These are phyloP conservation scores for Temnothorax ravouxi DNA, from an alignment of 2,888 invertebrate species.

Conservation along the genomic window DNA sequence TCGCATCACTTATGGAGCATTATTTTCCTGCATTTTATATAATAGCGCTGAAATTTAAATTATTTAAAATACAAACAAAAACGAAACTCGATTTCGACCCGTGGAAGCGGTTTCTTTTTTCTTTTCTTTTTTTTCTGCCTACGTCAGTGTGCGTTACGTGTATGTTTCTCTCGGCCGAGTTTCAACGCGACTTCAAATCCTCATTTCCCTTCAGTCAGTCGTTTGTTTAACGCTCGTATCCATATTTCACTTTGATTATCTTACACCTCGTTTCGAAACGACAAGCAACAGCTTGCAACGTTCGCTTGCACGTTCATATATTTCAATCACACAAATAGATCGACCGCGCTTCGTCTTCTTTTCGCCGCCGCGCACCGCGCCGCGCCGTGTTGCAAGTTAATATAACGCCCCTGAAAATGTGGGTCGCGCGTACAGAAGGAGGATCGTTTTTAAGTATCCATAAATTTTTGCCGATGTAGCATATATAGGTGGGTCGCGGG, in stretches of 20 bases:
- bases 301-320: constrained; percentile 37
- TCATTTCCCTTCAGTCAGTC: constrained; percentile 27
- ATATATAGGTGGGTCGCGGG: not conserved
- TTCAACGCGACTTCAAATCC: constrained; percentile 15
- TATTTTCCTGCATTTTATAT: not conserved
- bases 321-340: constrained; percentile 60
- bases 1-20: not conserved
- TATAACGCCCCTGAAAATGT: constrained; percentile 58
- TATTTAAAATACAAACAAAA: not conserved
- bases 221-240: constrained; percentile 37
- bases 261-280: constrained; percentile 28
- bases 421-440: constrained; percentile 37
- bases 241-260: constrained; percentile 50
- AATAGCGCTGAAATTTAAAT: not conserved
- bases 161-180: not conserved
- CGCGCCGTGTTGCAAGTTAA: constrained; percentile 46
- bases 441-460: constrained; percentile 37
- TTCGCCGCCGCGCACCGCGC: not conserved
- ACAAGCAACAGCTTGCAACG: constrained; percentile 5
- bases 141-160: not conserved
- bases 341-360: constrained; percentile 40
- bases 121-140: not conserved
- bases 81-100: not conserved
- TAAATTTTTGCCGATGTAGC: constrained; percentile 35
- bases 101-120: not conserved